phyloP scores from a whole-genome alignment of 2,113 vertebrate genomes.

The Morphnarchus princeps region DNA sequence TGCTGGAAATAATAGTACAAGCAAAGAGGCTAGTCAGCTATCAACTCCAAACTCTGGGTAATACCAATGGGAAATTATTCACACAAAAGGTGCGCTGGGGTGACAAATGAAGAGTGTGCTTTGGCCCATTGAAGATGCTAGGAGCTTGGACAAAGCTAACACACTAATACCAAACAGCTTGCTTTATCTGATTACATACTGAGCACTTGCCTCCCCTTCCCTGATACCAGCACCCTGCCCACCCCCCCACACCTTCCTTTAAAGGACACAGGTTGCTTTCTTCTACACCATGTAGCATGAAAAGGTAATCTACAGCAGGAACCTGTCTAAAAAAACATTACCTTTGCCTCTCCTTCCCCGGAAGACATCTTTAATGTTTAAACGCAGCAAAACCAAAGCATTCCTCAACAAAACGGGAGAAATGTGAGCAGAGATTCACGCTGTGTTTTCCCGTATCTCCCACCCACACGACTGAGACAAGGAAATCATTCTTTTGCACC shows the following conservation, averaged over 20 bases:
- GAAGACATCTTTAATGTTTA: neutral
- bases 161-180: constrained; percentile 82
- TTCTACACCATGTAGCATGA: constrained; percentile 80
- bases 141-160: constrained; percentile 80
- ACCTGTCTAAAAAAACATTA: constrained; percentile 34
- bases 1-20: constrained; percentile 79
- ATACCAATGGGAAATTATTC: constrained; percentile 83
- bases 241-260: constrained; percentile 8
- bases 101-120: constrained; percentile 91
- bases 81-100: constrained; percentile 95
- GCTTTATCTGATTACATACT: constrained; percentile 90
- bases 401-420: neutral
- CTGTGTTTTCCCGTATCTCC: neutral
- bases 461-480: neutral
- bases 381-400: neutral
- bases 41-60: constrained; percentile 71
- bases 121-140: constrained; percentile 74
- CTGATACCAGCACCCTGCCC: constrained; percentile 4
- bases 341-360: neutral
- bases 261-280: constrained; percentile 80
- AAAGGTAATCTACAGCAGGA: constrained; percentile 80
- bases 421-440: neutral
- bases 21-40: constrained; percentile 73
- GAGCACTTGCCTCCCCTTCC: constrained; percentile 53
- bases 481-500: neutral